Base-by-base conservation (phyloP, 2,113 vertebrate species). In the Channa maculata region DNA sequence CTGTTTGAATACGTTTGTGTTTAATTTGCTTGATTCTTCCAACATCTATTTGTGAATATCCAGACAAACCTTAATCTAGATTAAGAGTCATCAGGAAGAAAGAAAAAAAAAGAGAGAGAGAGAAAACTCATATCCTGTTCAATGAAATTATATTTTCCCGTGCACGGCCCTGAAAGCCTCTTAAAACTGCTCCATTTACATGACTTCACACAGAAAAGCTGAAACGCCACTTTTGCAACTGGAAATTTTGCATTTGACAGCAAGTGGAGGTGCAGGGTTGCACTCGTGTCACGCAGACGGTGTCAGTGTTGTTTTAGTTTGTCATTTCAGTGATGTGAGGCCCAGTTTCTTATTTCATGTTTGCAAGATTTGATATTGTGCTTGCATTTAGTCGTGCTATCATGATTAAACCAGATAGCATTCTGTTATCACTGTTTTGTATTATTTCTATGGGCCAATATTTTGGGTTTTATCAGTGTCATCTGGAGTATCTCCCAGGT, bases 361-460 rank as follows among this genome's bases (percentile, higher is more conserved):
- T 88, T 91, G 91, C 61, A 66, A 38, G 81, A 89, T 77, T 89
- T 94, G 90, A 90, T 92, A 92, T 94, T 92, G 79, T 57, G 88
- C 76, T 39, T 65, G 88, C 80, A 77, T 90, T 89, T 89, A 88
- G 87, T 82, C 78, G 85, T 58, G 77, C 75, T 88, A 89, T 92
- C 88, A 83, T 45, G 88, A 93, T 90, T 70, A 67, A 39, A 75
- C 55, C 73, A 79, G 91, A 91, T 92, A 90, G 79, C 79, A 51
- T 33, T 64, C 74, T 15, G 59, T 91, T 92, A 93, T 93, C 91
- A 12, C 80, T 0, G 80, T 87, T 85, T 90, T 91, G 88, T 92
- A 91, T 94, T 94, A 93, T 94, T 94, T 94, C 92, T 91, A 90
- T 91, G 88, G 91, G 82, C 86, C 90, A 92, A 91, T 91, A 90